A percentile compares a stretch with the other conserved stretches of the same genome.
Conservation (phyloP, 2,113 vertebrate genomes). For the Hyperoodon ampullatus region DNA sequence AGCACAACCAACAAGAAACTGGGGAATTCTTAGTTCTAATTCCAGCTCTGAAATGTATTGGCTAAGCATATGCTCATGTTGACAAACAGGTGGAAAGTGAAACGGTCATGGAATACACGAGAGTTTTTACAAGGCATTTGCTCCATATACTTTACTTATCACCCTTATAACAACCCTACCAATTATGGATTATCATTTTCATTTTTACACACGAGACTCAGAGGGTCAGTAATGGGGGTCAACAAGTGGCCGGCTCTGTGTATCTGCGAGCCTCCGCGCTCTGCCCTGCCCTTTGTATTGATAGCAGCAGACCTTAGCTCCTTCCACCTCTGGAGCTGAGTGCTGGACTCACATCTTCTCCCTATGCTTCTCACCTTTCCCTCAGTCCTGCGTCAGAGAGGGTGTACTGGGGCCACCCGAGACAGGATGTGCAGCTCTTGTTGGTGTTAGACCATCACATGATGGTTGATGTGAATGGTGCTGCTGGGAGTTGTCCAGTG, state of each 20-base stretch:
- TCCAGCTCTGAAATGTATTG: neutral
- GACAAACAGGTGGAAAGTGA: neutral
- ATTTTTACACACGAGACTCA: neutral
- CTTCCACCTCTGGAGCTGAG: neutral
- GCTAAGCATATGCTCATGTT: neutral
- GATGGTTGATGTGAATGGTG: neutral
- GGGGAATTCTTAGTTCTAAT: neutral
- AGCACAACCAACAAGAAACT: neutral
- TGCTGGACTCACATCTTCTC: too few relatives aligned
- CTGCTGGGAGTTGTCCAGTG: neutral
- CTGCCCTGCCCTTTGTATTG: neutral
- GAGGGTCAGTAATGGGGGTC: neutral
- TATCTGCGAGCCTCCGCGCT: neutral
- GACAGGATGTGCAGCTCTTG: neutral
- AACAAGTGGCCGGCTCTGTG: neutral
- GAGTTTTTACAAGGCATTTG: neutral
- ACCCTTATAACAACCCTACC: neutral
- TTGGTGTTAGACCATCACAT: neutral
- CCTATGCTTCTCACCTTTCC: neutral
- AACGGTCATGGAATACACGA: neutral
- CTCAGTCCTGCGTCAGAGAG: neutral
- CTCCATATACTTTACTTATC: neutral
- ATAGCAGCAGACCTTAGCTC: neutral
- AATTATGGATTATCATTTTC: neutral
- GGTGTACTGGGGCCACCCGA: neutral